Percentiles rank a stretch among this genome's conserved stretches.
Evolutionary conservation across 2,113 vertebrate species (phyloP).

Genomic region (Triplophysa rosa): DNA sequence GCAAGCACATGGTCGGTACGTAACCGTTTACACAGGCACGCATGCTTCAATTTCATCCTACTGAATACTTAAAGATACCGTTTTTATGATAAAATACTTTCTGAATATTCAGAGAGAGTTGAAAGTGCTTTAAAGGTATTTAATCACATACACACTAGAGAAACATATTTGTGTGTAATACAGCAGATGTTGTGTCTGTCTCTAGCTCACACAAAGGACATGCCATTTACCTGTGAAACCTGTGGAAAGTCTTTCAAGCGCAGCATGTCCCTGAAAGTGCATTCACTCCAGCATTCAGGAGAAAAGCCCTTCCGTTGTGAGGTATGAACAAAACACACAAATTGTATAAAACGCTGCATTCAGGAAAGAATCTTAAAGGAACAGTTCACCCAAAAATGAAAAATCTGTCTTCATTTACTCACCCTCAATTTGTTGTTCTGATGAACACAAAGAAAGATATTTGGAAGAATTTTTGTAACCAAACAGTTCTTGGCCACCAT

Average conservation of each 20-base stretch:
- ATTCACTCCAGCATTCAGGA: constrained; percentile 95
- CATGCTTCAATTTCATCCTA: background rate
- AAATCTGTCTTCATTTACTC: too few species aligned
- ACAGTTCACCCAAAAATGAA: too few species aligned
- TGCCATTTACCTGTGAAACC: constrained; percentile 98
- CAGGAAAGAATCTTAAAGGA: too few species aligned
- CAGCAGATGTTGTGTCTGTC: background rate
- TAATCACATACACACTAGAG: background rate
- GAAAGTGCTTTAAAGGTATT: background rate
- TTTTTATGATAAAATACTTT: too few species aligned
- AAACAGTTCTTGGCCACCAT: too few species aligned
- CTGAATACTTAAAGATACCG: background rate
- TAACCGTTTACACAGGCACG: constrained; percentile 51
- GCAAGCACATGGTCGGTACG: constrained; percentile 99
- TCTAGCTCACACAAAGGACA: constrained; percentile 96
- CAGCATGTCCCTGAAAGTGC: constrained; percentile 99
- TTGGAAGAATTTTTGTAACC: too few species aligned
- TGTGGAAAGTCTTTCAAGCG: constrained; percentile 98
- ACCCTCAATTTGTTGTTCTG: too few species aligned
- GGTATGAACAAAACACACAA: constrained; percentile 71
- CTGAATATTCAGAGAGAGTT: too few species aligned
- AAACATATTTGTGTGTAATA: background rate
- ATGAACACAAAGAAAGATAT: too few species aligned
- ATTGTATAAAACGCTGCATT: too few species aligned
- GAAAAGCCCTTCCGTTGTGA: constrained; percentile 97